Evolutionary conservation across 2,888 invertebrate genomes (phyloP), one percentile per base, ranked within the genome.

Genomic region (Slavum lentiscoides): DNA sequence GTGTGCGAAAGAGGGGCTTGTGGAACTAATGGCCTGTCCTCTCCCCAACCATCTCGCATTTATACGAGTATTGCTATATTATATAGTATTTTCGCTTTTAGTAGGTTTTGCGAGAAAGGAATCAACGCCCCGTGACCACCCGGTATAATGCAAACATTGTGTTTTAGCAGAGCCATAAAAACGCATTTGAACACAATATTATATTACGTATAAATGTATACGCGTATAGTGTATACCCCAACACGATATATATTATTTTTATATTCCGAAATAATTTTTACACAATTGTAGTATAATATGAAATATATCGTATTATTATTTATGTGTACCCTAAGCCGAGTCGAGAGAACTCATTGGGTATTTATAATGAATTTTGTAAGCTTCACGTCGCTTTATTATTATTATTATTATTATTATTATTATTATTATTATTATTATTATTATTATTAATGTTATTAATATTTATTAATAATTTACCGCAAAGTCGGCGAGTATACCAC

Each of bases 61-160:
- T 30, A 30, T 30, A 30, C 30, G 30, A 30, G 30, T 4, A 4
- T 30, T 4, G 30, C 30, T 30, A 4, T 30, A 30, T 30, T 30
- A 30, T 30, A 30, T 49, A 13, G 61, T 62, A 61, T 80, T 70
- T 80, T 80, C 64, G 64, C 70, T 80, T 80, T 80, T 64, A 72
- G 77, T 77, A 53, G 69, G 53, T 77, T 77, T 77, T 77, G 30
- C 77, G n/a, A 55, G 70, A 64, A 70, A 59, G 62, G 77, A 80
- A 80, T 80, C 77, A 80, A 80, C 77, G 70, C 49, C 70, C 77
- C 77, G 77, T 80, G 77, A 80, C 77, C 70, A 64, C 70, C 70
- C 64, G 62, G 77, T 68, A 62, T 80, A 80, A 80, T 80, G 70
- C 77, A 80, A 80, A 80, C 77, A 80, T 64, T 70, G 77, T 80